Evolutionary conservation across 2,113 vertebrate genomes (phyloP), one percentile per base, ranked within the genome.

Genomic region (Clarias macrocephalus): DNA sequence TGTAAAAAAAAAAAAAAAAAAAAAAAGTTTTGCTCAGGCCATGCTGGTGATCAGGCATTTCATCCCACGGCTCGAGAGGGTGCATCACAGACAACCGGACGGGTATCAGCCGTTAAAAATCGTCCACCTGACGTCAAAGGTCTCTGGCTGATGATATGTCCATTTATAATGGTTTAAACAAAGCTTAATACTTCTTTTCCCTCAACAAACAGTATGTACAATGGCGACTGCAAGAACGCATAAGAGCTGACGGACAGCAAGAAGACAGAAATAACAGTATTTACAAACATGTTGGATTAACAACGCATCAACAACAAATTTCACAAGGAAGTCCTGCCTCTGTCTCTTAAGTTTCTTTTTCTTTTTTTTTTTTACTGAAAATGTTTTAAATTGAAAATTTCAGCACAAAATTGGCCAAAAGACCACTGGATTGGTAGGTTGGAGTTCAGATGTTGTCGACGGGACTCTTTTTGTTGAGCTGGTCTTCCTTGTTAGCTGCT

Each of bases 261-360:
- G 97, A 97, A 97, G 97, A 97, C 97, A 97, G 96, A 96, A 97
- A 97, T 96, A 96, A 96, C 96, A 96, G 96, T 99, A 99, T 99
- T 95, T 99, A 99, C 97, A 99, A 93, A 95, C 95, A 96, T 94
- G 92, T 96, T 95, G 95, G 96, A 94, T 94, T 94, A 94, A 59
- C 77, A 80, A 62, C 30, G 21, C 15, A 10, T 30, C 79, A 95
- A 96, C 96, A 95, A 96, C 94, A 94, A 94, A 95, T 95, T 96
- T 96, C 95, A 95, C 95, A 95, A 96, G 94, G 95, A 82, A 94
- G 93, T 93, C 85, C 75, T 84, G 33, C 87, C 62, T 77, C 19
- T 79, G 82, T 91, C 89, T 81, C 87, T 79, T 65, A 48, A 33
- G 25, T 75, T 48, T 42, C 33, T 54, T 15, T 57, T 85, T 88